Base-by-base conservation (phyloP, 2,113 vertebrate species). In the Prinia subflava region DNA sequence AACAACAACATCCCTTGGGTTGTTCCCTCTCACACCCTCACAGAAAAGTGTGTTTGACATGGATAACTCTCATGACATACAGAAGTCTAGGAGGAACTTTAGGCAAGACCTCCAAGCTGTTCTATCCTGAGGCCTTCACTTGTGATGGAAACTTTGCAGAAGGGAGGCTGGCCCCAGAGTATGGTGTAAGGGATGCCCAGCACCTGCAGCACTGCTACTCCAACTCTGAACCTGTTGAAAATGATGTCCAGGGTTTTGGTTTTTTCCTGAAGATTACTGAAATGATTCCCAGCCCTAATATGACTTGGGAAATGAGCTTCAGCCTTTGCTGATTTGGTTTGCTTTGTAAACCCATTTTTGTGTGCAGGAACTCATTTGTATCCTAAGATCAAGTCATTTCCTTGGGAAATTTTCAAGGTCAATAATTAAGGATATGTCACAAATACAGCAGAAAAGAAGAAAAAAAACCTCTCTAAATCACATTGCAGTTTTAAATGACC, bases 161-260 rank as follows among this genome's bases (percentile, higher is more conserved):
- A 64, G 33, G 2, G 9, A 85, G 28, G 4, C 27, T 56, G 55
- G 24, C 3, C 20, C 4, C 67, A 41, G 19, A 24, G 41, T 12
- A 22, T 46, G 28, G 18, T 13, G 15, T 7, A 13, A 15, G 14
- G 11, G 6, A 3, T 47, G 35, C 39, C 41, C 49, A 83, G 52
- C 6, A 11, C 25, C 33, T 7, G 1, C 31, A 62, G 2, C 1
- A 1, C 31, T 71, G 37, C n/a, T 6, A 3, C 9, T 73, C 53
- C 4, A 0, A 21, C 21, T 33, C 44, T 24, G 14, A 62, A n/a
- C 19, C 49, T 75, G 46, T 16, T 30, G 33, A 59, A 95, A 89
- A 41, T 15, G 0, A 24, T 27, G 14, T 28, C 53, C 23, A 28
- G 17, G 3, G 0, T 1, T 5, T 16, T 7, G 6, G 0, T 8